A percentile compares a stretch with the other conserved stretches of the same genome.
Evolutionary conservation across 1,140 invertebrate species (phyloP).

Genomic region (Bilobella aurantiaca): DNA sequence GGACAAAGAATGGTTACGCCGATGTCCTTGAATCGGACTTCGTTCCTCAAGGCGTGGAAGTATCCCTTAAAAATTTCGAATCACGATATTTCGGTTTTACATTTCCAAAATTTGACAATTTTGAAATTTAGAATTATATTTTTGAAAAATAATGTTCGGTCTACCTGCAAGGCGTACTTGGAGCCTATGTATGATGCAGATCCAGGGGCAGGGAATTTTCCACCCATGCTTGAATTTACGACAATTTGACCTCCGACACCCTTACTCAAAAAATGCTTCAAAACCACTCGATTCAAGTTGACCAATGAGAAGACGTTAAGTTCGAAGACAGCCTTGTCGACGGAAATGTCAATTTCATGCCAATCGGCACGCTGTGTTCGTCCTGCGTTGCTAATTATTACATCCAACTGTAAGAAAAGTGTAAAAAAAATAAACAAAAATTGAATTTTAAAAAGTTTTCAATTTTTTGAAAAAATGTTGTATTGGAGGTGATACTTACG

Average conservation of each 20-base stretch:
- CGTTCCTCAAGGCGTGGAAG: slow-evolving; percentile 52
- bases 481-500: too few species aligned
- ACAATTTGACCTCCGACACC: slow-evolving; percentile 54
- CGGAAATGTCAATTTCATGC: slow-evolving; percentile 60
- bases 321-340: slow-evolving; percentile 68
- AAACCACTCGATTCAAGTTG: slow-evolving; percentile 55
- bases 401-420: background rate
- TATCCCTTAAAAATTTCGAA: slow-evolving; percentile 57
- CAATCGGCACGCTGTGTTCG: slow-evolving; percentile 65
- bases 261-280: slow-evolving; percentile 53
- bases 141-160: slow-evolving; percentile 21
- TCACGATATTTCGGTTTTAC: too few species aligned
- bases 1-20: slow-evolving; percentile 60
- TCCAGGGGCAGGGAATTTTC: slow-evolving; percentile 55
- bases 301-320: slow-evolving; percentile 69
- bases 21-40: slow-evolving; percentile 51
- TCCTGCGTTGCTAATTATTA: slow-evolving; percentile 63
- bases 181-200: slow-evolving; percentile 66
- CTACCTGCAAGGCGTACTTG: slow-evolving; percentile 72
- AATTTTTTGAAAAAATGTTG: too few species aligned
- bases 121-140: background rate
- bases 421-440: background rate
- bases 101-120: background rate
- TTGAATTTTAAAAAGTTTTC: background rate
- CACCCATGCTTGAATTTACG: slow-evolving; percentile 61